phyloP scores from a whole-genome alignment of 2,797 vertebrate species.

The Hybognathus amarus region DNA sequence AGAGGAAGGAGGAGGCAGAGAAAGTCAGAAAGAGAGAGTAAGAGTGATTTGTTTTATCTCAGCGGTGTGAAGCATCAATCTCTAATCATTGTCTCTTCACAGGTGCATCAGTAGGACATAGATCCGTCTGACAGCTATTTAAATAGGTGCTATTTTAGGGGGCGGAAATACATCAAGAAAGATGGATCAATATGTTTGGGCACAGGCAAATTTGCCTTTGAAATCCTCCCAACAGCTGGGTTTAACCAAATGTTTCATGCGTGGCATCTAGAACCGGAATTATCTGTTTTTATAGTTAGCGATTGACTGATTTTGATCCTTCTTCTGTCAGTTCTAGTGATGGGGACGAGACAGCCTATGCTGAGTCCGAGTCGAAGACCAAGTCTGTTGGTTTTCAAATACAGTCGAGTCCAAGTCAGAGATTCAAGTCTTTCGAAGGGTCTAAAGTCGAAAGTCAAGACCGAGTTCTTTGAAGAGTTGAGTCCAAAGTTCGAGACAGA shows the following conservation, averaged over 20 bases:
- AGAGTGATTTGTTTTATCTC: conserved; percentile 9
- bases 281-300: not conserved
- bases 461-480: too few relatives aligned
- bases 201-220: conserved; percentile 12
- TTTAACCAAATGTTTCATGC: not conserved
- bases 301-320: not conserved
- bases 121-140: conserved; percentile 53
- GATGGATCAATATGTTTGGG: conserved; percentile 33
- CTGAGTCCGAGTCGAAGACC: too few relatives aligned
- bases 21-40: conserved; percentile 15
- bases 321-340: not conserved
- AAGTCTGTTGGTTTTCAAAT: too few relatives aligned
- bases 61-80: conserved; percentile 45
- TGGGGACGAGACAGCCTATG: too few relatives aligned
- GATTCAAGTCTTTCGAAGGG: too few relatives aligned
- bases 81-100: conserved; percentile 47
- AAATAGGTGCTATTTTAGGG: conserved; percentile 41
- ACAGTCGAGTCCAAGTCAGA: too few relatives aligned
- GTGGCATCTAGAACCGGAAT: not conserved
- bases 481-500: too few relatives aligned
- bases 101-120: conserved; percentile 33
- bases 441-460: too few relatives aligned
- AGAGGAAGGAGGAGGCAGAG: not conserved
- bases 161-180: conserved; percentile 17
- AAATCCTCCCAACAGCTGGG: conserved; percentile 24